A percentile compares a stretch with the other conserved stretches of the same genome.
These are phyloP conservation scores for Ceratitis capitata DNA, from an alignment of 1,140 invertebrate species.

Conservation along the genomic window DNA sequence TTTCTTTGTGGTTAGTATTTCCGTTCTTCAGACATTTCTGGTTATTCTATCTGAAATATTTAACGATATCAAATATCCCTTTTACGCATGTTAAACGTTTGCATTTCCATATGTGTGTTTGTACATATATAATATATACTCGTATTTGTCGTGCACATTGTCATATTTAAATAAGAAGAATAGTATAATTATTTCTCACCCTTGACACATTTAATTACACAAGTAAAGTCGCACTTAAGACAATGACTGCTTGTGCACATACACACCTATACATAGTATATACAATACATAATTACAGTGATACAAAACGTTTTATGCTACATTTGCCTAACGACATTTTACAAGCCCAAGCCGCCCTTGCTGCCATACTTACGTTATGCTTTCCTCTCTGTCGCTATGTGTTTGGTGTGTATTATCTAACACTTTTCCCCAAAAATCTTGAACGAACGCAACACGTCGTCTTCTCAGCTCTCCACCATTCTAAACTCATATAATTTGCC, in stretches of 20 bases:
- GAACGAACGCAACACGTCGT: conserved; percentile 16
- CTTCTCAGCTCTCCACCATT: neutral
- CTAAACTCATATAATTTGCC: conserved; percentile 42
- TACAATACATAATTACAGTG: neutral
- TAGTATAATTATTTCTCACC: conserved; percentile 42
- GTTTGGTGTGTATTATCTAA: too few relatives aligned
- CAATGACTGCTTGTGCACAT: conserved; percentile 1
- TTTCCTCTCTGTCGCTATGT: too few relatives aligned
- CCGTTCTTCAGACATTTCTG: too few relatives aligned
- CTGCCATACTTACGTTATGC: too few relatives aligned
- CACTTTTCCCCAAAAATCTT: neutral
- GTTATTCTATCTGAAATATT: too few relatives aligned
- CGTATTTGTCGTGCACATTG: too few relatives aligned
- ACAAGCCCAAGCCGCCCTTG: too few relatives aligned
- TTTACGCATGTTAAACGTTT: too few relatives aligned
- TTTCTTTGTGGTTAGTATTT: too few relatives aligned
- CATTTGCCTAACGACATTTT: conserved; percentile 26
- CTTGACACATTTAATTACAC: conserved; percentile 48
- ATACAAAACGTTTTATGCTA: conserved; percentile 9
- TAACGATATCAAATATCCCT: too few relatives aligned
- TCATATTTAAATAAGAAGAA: neutral
- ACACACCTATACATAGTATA: neutral
- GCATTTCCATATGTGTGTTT: too few relatives aligned
- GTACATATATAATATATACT: neutral
- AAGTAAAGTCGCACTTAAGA: conserved; percentile 45